Percentiles rank a stretch among this genome's conserved stretches.
Conservation (phyloP, 2,797 vertebrate species). For the Chaetodon trifasciatus region DNA sequence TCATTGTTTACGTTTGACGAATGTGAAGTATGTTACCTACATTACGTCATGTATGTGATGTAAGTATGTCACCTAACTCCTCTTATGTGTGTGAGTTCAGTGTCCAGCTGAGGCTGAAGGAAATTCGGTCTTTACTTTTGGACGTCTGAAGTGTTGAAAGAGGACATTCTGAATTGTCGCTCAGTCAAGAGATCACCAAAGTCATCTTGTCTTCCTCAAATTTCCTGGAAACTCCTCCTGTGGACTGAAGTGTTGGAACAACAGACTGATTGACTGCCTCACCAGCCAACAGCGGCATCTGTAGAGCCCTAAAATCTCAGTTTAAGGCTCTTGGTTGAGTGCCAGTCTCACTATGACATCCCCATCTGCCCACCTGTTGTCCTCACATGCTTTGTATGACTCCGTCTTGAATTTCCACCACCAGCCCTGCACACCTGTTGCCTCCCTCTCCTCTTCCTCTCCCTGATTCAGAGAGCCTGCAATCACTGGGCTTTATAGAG, state of each 20-base stretch:
- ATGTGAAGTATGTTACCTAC: too few relatives aligned
- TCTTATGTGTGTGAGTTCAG: too few relatives aligned
- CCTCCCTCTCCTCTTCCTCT: neutral
- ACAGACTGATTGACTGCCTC: neutral
- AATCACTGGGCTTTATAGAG: neutral
- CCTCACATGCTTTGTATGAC: constrained; percentile 17
- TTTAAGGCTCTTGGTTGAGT: constrained; percentile 12
- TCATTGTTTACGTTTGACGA: neutral
- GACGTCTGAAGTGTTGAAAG: neutral
- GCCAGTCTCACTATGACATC: constrained; percentile 22
- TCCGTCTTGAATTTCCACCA: neutral
- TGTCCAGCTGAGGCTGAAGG: too few relatives aligned
- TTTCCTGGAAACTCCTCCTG: neutral
- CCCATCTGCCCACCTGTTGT: constrained; percentile 28
- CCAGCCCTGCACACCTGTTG: neutral
- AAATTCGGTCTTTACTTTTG: neutral
- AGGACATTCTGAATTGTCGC: neutral
- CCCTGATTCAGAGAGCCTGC: constrained; percentile 16
- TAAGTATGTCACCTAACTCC: too few relatives aligned
- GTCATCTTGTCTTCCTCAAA: neutral
- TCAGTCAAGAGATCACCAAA: neutral
- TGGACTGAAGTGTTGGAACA: neutral
- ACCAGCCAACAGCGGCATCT: constrained; percentile 20
- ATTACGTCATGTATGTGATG: too few relatives aligned
- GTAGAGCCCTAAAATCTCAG: neutral